Evolutionary conservation across 2,797 vertebrate species (phyloP).

Genomic region (Siniperca scherzeri): DNA sequence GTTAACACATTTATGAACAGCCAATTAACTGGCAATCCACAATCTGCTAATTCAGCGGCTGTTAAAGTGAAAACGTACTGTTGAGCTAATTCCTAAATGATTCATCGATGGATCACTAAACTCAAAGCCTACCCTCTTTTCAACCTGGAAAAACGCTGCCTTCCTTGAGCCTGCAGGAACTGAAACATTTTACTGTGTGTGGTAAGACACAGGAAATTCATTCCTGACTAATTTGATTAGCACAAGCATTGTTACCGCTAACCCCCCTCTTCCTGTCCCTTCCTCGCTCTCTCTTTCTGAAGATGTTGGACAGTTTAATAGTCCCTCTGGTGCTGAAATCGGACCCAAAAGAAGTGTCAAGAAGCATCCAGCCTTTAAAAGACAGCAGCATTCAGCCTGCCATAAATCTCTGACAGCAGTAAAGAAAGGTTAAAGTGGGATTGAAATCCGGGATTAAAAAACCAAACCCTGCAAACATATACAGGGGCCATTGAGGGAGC

Average conservation of each 20-base stretch:
- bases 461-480: constrained; percentile 57
- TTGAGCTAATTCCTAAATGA: constrained; percentile 61
- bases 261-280: constrained; percentile 33
- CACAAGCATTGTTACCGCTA: constrained; percentile 68
- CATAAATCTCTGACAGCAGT: constrained; percentile 87
- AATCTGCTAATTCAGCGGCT: constrained; percentile 36
- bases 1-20: constrained; percentile 38
- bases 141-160: constrained; percentile 24
- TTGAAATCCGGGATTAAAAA: constrained; percentile 77
- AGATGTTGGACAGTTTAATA: constrained; percentile 87
- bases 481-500: constrained; percentile 50
- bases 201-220: constrained; percentile 82
- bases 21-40: constrained; percentile 35
- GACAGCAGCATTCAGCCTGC: constrained; percentile 85
- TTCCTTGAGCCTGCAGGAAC: constrained; percentile 48
- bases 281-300: constrained; percentile 31
- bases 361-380: constrained; percentile 84
- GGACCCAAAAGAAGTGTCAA: constrained; percentile 89
- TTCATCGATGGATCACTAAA: constrained; percentile 33
- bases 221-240: constrained; percentile 85
- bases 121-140: constrained; percentile 39
- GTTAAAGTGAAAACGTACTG: constrained; percentile 31
- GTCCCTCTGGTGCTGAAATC: constrained; percentile 89
- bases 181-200: constrained; percentile 52
- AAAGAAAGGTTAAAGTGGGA: constrained; percentile 88